Conservation (phyloP, 2,797 vertebrate species). For the Siniperca scherzeri region DNA sequence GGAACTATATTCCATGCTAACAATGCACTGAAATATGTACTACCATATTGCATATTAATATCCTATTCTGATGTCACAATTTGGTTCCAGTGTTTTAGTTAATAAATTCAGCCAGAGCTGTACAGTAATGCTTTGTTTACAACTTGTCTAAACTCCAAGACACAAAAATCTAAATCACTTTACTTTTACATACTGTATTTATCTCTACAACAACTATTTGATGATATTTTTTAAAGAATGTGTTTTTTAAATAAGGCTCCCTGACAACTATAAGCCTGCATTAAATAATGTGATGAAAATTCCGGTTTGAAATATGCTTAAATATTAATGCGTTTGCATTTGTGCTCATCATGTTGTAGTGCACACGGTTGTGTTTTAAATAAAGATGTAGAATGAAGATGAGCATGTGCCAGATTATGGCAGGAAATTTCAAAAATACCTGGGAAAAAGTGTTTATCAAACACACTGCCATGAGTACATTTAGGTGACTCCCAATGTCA, state of each 20-base stretch:
- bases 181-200: neutral
- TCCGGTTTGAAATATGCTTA: neutral
- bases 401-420: neutral
- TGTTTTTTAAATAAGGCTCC: neutral
- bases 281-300: neutral
- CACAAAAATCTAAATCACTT: neutral
- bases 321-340: neutral
- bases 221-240: neutral
- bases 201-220: neutral
- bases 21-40: neutral
- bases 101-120: neutral
- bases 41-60: neutral
- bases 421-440: constrained; percentile 1
- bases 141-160: neutral
- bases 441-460: neutral
- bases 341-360: neutral
- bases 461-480: constrained; percentile 2
- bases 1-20: neutral
- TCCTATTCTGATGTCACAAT: neutral
- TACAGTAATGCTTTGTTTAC: neutral
- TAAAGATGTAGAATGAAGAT: neutral
- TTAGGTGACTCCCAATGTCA: constrained; percentile 18
- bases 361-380: neutral
- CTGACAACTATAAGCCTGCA: neutral
- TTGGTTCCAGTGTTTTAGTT: neutral